phyloP scores from a whole-genome alignment of 2,797 vertebrate genomes.

The Lemur catta region DNA sequence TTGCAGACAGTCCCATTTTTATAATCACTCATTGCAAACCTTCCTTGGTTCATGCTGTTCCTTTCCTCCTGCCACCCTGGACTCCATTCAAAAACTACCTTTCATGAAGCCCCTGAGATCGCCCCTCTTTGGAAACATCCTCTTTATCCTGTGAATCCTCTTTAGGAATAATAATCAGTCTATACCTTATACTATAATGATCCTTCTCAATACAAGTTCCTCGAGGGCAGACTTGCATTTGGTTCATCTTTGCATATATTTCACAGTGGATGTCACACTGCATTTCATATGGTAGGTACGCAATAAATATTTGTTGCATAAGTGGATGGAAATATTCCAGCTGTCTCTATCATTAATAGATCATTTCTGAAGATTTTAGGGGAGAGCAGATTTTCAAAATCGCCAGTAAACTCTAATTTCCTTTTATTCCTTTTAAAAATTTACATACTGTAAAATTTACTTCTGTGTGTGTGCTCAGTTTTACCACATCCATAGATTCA shows the following conservation, averaged over 20 bases:
- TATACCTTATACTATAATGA: neutral
- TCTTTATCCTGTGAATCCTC: neutral
- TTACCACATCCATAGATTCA: neutral
- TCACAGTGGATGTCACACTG: neutral
- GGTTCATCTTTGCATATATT: neutral
- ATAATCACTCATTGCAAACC: neutral
- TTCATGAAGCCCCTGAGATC: neutral
- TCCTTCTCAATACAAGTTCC: neutral
- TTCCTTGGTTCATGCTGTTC: rapidly evolving
- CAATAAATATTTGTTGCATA: neutral
- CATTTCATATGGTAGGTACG: neutral
- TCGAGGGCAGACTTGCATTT: neutral
- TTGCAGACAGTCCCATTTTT: neutral
- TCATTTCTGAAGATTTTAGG: neutral
- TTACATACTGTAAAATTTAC: neutral
- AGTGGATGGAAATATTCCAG: neutral
- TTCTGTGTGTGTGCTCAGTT: neutral
- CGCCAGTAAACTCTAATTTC: neutral
- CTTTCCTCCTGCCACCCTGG: neutral
- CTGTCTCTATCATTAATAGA: neutral
- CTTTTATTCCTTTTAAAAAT: neutral
- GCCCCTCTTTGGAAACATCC: neutral
- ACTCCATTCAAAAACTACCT: neutral
- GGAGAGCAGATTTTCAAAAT: neutral
- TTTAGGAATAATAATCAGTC: neutral